These are phyloP conservation scores for Pseudococcus viburni DNA, from an alignment of 2,888 invertebrate genomes.

Conservation along the genomic window DNA sequence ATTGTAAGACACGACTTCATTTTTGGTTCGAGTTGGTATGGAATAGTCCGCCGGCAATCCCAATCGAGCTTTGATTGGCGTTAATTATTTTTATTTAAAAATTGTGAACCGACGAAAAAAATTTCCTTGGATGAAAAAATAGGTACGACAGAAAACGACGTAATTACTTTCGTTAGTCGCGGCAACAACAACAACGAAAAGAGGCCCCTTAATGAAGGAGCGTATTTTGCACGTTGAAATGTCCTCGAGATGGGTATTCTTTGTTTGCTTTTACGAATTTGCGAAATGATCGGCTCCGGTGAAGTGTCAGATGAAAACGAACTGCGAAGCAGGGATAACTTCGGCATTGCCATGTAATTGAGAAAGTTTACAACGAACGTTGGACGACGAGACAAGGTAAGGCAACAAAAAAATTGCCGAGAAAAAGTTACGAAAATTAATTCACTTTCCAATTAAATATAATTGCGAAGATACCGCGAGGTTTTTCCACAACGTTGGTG, in stretches of 20 bases:
- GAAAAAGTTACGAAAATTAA: slow-evolving; percentile 11
- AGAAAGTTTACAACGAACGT: not conserved
- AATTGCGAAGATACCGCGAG: slow-evolving; percentile 22
- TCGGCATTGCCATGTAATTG: not conserved
- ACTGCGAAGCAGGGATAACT: not conserved
- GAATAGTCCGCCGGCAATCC: too few relatives aligned
- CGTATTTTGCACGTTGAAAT: not conserved
- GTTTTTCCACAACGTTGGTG: not conserved
- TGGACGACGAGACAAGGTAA: not conserved
- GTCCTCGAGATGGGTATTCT: not conserved
- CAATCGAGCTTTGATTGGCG: not conserved
- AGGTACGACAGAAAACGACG: not conserved
- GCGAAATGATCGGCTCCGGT: not conserved
- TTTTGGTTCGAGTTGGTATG: too few relatives aligned
- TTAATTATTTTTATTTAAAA: not conserved
- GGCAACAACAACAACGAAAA: not conserved
- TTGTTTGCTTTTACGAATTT: slow-evolving; percentile 18
- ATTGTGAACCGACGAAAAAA: not conserved
- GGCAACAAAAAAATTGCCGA: not conserved
- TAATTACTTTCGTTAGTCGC: slow-evolving; percentile 31
- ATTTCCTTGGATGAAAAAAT: not conserved
- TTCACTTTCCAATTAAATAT: slow-evolving; percentile 31
- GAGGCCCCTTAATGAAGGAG: not conserved
- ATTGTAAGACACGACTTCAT: too few relatives aligned
- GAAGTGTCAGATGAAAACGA: too few relatives aligned